phyloP scores from a whole-genome alignment of 1,140 invertebrate species.

The Anoplolepis gracilipes region DNA sequence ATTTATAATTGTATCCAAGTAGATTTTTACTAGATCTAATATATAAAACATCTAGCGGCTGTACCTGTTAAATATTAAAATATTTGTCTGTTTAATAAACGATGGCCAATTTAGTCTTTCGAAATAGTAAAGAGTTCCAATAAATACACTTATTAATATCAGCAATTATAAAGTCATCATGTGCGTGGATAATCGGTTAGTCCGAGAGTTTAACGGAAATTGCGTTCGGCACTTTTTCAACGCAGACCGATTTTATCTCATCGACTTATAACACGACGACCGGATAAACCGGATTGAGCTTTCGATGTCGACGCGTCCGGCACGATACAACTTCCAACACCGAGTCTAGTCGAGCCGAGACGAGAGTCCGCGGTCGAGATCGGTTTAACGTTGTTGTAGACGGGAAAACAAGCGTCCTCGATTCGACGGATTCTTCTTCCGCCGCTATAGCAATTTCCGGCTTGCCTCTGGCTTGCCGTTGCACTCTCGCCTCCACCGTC shows the following conservation, averaged over 20 bases:
- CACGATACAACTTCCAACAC: constrained; percentile 21
- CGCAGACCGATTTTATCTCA: constrained; percentile 61
- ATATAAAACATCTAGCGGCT: too few species aligned
- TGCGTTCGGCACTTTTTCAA: constrained; percentile 41
- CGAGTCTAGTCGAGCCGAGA: constrained; percentile 16
- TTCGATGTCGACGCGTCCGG: constrained; percentile 60
- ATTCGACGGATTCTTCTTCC: constrained; percentile 74
- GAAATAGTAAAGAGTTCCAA: not conserved
- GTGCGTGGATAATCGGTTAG: constrained; percentile 34
- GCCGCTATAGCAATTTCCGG: constrained; percentile 69
- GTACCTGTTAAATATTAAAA: not conserved
- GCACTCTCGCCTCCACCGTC: constrained; percentile 14
- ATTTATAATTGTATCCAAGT: too few species aligned
- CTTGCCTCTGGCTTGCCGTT: constrained; percentile 51
- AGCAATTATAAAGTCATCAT: constrained; percentile 47
- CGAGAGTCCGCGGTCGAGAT: constrained; percentile 43
- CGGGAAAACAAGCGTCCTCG: constrained; percentile 72
- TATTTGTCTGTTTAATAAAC: not conserved
- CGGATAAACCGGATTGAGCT: constrained; percentile 73
- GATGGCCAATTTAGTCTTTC: not conserved
- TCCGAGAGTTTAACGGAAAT: constrained; percentile 54
- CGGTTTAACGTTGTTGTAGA: constrained; percentile 66
- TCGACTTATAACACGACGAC: constrained; percentile 53
- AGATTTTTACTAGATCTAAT: too few species aligned
- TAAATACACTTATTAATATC: constrained; percentile 41